These are phyloP conservation scores for Tenthredo distinguenda DNA, from an alignment of 2,888 invertebrate genomes.

Conservation along the genomic window DNA sequence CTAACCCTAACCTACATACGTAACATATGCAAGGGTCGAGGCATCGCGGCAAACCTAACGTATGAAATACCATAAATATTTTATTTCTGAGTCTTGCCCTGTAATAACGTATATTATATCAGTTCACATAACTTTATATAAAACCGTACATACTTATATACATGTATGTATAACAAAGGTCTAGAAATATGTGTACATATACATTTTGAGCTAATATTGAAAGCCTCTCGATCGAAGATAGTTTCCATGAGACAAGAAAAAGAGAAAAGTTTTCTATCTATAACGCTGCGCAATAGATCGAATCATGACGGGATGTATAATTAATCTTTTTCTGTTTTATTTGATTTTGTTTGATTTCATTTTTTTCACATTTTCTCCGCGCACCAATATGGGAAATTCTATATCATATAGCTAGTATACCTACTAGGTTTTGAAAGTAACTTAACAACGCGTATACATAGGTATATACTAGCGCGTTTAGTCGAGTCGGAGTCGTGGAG, in stretches of 20 bases:
- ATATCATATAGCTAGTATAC: background rate
- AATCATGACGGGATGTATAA: background rate
- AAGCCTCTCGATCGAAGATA: background rate
- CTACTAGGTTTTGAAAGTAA: slow-evolving; percentile 19
- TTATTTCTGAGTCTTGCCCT: background rate
- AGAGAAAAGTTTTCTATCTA: background rate
- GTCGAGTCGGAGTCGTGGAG: slow-evolving; percentile 62
- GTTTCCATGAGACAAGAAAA: background rate
- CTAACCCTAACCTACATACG: background rate
- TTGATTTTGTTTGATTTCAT: background rate
- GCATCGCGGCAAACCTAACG: background rate
- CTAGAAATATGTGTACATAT: background rate
- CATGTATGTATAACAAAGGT: background rate
- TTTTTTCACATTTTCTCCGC: background rate
- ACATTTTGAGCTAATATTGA: background rate
- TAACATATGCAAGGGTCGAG: background rate
- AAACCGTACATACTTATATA: background rate
- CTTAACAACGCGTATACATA: background rate
- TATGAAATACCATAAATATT: slow-evolving; percentile 17
- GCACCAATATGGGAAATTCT: background rate
- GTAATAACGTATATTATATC: background rate
- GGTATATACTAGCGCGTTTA: slow-evolving; percentile 43
- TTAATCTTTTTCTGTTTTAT: background rate
- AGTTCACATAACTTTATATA: background rate
- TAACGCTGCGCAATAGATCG: background rate